Evolutionary conservation across 2,797 vertebrate species (phyloP), one percentile per base, ranked within the genome.

Genomic region (Clarias fuscus): DNA sequence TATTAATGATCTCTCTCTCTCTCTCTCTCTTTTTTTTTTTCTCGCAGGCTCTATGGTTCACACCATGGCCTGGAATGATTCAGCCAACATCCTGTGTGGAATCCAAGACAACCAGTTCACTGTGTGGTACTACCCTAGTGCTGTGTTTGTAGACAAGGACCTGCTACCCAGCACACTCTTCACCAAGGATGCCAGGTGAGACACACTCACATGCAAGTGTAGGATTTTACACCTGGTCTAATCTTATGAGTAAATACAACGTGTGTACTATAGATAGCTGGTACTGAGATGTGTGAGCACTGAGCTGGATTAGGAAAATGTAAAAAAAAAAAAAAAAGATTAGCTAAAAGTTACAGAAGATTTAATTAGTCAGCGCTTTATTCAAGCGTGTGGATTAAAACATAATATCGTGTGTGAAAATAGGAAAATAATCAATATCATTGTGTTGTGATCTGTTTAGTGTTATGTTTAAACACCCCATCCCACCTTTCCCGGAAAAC

Each of bases 81-180:
- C 93, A 0, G 96, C 95, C 76, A 99, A 98, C 93, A 96, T 99
- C 88, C 93, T 99, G 7, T 98, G 97, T 93, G 98, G 97, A 73
- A 94, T 99, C 89, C 98, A 99, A 85, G 97, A 98, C 87, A 95
- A 91, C 86, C 95, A 91, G 81, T 93, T 99, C 76, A 96, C 96
- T 0, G 96, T 98, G 88, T 99, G 98, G 98, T 97, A 96, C 91
- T 97, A 98, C 87, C 98, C 98, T 15, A 97, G 94, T 86, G 93
- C 93, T 0, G 96, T 97, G 87, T 98, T 98, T 75, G 96, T 97
- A 68, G 98, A 99, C 92, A 97, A 95, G 93, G 97, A 99, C 56
- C 96, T 99, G 81, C 93, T 99, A 81, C 93, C 96, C 76, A 97
- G 96, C 94, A 98, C 98, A 1, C 91, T 98, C 3, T 94, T 92